Evolutionary conservation across 1,140 invertebrate species (phyloP).

Genomic region (Apis laboriosa): DNA sequence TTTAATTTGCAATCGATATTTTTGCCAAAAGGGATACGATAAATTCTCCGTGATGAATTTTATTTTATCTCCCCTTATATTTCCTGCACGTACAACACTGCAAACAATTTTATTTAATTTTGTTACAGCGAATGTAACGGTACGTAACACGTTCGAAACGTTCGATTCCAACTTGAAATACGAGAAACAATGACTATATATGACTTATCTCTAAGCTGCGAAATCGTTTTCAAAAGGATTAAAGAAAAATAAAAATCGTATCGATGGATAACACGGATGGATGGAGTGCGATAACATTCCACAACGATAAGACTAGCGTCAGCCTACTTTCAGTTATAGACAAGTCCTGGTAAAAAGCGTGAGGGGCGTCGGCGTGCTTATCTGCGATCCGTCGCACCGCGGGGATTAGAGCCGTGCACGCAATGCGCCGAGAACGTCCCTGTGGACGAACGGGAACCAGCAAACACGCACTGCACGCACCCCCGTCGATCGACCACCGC

Average conservation of each 20-base stretch:
- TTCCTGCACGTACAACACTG: neutral
- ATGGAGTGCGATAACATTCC: slow-evolving; percentile 31
- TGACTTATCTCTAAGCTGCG: neutral
- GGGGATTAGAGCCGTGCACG: slow-evolving; percentile 63
- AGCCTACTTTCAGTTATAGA: slow-evolving; percentile 47
- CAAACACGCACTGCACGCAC: slow-evolving; percentile 68
- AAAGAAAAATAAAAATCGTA: neutral
- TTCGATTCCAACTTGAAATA: neutral
- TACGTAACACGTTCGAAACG: neutral
- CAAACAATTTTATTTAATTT: neutral
- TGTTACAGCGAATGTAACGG: neutral
- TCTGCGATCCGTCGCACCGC: slow-evolving; percentile 41
- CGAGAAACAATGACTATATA: neutral
- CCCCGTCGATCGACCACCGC: slow-evolving; percentile 64
- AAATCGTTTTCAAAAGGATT: neutral
- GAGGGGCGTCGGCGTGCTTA: slow-evolving; percentile 57
- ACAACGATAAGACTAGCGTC: slow-evolving; percentile 54
- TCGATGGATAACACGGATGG: slow-evolving; percentile 19
- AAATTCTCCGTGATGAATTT: neutral
- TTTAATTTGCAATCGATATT: neutral
- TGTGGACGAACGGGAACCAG: slow-evolving; percentile 52
- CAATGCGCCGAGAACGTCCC: slow-evolving; percentile 70
- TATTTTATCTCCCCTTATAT: neutral
- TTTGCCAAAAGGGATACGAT: neutral
- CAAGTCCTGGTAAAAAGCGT: slow-evolving; percentile 39